These are phyloP conservation scores for Sialis lutaria DNA, from an alignment of 2,888 invertebrate species.

Conservation along the genomic window DNA sequence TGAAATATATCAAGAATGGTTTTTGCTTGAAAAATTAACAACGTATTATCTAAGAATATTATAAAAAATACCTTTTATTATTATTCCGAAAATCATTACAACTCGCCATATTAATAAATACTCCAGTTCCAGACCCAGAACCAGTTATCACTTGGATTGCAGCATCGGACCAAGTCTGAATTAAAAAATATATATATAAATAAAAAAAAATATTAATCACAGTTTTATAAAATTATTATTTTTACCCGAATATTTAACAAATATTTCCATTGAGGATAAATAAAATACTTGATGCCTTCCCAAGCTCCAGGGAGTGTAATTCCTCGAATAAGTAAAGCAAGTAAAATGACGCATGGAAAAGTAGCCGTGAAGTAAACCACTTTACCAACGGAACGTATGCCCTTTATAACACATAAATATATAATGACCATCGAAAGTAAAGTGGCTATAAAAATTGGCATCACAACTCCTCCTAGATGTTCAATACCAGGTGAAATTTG, in stretches of 20 bases:
- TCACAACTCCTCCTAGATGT: conserved; percentile 58
- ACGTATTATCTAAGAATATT: too few relatives aligned
- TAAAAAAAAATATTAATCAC: too few relatives aligned
- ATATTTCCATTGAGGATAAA: conserved; percentile 61
- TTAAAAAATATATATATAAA: too few relatives aligned
- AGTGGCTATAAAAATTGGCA: conserved; percentile 61
- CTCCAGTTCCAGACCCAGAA: conserved; percentile 75
- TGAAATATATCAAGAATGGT: too few relatives aligned
- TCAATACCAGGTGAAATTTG: conserved; percentile 54
- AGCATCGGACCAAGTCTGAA: conserved; percentile 90
- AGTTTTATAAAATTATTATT: too few relatives aligned
- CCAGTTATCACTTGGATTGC: conserved; percentile 88
- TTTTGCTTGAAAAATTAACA: too few relatives aligned
- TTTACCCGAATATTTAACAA: conserved; percentile 58
- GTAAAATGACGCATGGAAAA: conserved; percentile 61
- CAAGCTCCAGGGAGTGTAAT: conserved; percentile 64
- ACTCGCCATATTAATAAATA: conserved; percentile 70
- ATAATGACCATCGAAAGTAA: conserved; percentile 62
- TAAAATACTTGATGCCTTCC: conserved; percentile 57
- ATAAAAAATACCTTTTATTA: conserved; percentile 37
- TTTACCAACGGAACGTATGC: conserved; percentile 76
- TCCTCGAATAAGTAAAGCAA: conserved; percentile 54
- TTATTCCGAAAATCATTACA: conserved; percentile 62
- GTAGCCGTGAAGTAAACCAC: conserved; percentile 79
- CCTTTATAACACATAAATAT: conserved; percentile 71